Conservation (phyloP, 2,888 invertebrate species). For the Nymphalis urticae region DNA sequence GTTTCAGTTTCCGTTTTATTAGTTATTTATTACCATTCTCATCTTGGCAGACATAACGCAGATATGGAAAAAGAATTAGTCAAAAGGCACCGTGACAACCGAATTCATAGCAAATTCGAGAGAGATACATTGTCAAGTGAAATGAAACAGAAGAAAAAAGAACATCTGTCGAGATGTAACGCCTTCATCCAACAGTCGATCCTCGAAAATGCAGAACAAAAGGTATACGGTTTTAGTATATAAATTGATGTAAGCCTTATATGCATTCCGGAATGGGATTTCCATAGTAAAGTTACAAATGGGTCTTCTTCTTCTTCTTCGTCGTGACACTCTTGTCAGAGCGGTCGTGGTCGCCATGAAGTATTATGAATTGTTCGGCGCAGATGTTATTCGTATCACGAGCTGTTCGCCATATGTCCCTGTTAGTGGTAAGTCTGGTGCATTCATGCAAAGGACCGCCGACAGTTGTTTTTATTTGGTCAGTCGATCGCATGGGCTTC, state of each 20-base stretch:
- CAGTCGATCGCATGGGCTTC: too few species aligned
- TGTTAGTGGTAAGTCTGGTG: too few species aligned
- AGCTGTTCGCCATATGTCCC: too few species aligned
- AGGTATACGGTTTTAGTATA: conserved; percentile 34
- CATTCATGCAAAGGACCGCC: too few species aligned
- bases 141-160: conserved; percentile 71
- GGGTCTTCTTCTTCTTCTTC: too few species aligned
- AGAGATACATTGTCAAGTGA: conserved; percentile 50
- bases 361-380: too few species aligned
- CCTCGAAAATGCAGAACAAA: conserved; percentile 34
- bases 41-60: conserved; percentile 84
- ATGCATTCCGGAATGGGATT: not conserved
- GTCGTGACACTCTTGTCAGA: too few species aligned
- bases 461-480: too few species aligned
- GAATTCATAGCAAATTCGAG: conserved; percentile 64
- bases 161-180: conserved; percentile 70
- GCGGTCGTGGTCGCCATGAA: too few species aligned
- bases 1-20: conserved; percentile 2
- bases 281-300: not conserved
- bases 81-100: conserved; percentile 85
- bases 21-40: not conserved
- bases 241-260: not conserved
- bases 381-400: too few species aligned
- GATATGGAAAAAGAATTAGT: conserved; percentile 91
- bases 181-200: conserved; percentile 58